Base-by-base conservation (phyloP, 2,113 vertebrate species). In the Eira barbara region DNA sequence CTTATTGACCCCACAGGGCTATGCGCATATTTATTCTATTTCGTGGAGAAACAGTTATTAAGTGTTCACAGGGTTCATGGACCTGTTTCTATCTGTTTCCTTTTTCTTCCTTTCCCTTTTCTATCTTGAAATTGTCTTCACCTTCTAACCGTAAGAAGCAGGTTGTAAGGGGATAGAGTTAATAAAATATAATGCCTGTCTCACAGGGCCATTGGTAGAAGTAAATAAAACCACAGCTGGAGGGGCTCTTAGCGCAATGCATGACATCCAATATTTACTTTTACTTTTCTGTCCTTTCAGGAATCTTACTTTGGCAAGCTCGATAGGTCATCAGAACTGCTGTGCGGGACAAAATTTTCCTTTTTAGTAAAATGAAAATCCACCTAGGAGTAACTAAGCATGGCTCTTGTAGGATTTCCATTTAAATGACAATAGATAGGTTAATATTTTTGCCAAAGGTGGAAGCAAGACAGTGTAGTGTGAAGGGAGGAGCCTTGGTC, bases 201-300 rank as follows among this genome's bases (percentile, higher is more conserved):
- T 90, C 78, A 57, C 17, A 29, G 63, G 61, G 29, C 27, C 36
- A 2, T 45, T 81, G n/a, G 71, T 47, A 89, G 45, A 92, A 55
- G 29, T 25, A 63, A 87, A 85, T 27, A 47, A 67, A 76, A 23
- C 69, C 61, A 82, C 92, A n/a, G 71, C 57, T 88, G 20, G 47
- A 42, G 39, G 57, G 29, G 39, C 65, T 89, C 39, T 42, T 39
- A 93, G 67, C n/a, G 49, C 49, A 47, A 18, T 71, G 47, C 45
- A 25, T 88, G 76, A 87, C 86, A 89, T 52, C 73, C 39, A 63
- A 15, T 76, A 57, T 89, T 78, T 94, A 65, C 82, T 86, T 92
- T 89, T 65, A 80, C 52, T 55, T 85, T 81, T 67, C 79, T 89
- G 67, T 91, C 52, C 61, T 91, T 88, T 88, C 86, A 91, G 74